A percentile compares a stretch with the other conserved stretches of the same genome.
Conservation (phyloP, 2,888 invertebrate species). For the Oxycera nigricornis region DNA sequence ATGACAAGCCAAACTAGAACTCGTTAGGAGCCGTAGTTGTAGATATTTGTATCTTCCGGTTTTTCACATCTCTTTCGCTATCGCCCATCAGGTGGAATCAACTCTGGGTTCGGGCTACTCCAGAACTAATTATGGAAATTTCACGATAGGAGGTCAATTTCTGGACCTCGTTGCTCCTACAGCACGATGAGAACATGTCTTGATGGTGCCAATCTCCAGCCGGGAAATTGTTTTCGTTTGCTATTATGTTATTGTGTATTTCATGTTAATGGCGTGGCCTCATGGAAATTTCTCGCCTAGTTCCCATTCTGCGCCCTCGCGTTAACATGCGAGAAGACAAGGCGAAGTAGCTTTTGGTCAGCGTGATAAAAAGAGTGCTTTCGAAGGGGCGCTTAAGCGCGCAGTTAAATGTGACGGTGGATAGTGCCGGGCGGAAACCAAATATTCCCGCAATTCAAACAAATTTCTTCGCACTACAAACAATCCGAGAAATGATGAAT, state of each 20-base stretch:
- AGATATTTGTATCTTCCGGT: constrained; percentile 13
- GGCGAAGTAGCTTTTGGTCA: neutral
- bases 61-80: constrained; percentile 7
- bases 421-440: constrained; percentile 22
- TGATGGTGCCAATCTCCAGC: constrained; percentile 38
- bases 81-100: neutral
- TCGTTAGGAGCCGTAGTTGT: neutral
- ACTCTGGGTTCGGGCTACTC: neutral
- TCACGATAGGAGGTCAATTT: constrained; percentile 39
- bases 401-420: neutral
- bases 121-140: constrained; percentile 39
- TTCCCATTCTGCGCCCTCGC: neutral
- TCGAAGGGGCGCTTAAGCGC: neutral
- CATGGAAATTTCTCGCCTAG: neutral
- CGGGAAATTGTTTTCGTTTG: constrained; percentile 33
- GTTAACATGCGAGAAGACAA: neutral
- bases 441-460: constrained; percentile 36
- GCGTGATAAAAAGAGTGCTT: neutral
- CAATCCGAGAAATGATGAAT: constrained; percentile 10
- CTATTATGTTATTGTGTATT: constrained; percentile 26
- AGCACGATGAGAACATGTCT: constrained; percentile 28
- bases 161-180: neutral
- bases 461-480: constrained; percentile 37
- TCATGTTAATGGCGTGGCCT: constrained; percentile 25
- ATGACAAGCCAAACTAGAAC: neutral